Evolutionary conservation across 1,140 invertebrate species (phyloP).

Genomic region (Cydia amplana): DNA sequence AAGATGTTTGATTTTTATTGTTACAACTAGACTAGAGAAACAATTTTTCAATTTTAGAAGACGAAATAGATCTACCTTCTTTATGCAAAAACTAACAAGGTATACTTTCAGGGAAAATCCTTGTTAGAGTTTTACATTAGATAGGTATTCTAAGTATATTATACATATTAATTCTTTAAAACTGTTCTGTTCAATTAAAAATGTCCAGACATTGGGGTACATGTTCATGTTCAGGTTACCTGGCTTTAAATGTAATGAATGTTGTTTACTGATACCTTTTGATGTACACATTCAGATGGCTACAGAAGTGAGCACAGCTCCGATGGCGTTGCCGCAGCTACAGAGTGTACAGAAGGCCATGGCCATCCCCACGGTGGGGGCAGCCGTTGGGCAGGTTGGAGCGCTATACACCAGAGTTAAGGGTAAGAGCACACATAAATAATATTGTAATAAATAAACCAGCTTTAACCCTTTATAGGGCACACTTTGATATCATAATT

Average conservation of each 20-base stretch:
- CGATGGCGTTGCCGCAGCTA: constrained; percentile 51
- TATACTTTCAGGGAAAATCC: background rate
- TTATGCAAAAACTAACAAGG: background rate
- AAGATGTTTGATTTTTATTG: background rate
- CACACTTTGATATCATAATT: too few relatives aligned
- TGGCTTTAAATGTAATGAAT: too few relatives aligned
- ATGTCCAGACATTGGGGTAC: background rate
- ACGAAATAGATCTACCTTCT: background rate
- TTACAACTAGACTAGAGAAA: background rate
- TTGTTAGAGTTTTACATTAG: background rate
- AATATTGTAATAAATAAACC: too few relatives aligned
- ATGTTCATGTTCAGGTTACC: background rate
- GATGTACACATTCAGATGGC: constrained; percentile 57
- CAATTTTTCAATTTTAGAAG: background rate
- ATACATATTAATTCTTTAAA: background rate
- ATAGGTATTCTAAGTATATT: background rate
- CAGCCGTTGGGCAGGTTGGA: constrained; percentile 69
- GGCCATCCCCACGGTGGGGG: constrained; percentile 65
- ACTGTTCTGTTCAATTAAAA: background rate
- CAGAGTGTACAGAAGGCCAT: constrained; percentile 73
- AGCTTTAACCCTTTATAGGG: too few relatives aligned
- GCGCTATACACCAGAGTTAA: constrained; percentile 68
- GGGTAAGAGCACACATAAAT: constrained; percentile 45
- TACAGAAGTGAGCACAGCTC: constrained; percentile 61
- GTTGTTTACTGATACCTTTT: background rate